Conservation (phyloP, 2,113 vertebrate species). For the Zosterops pallidus region DNA sequence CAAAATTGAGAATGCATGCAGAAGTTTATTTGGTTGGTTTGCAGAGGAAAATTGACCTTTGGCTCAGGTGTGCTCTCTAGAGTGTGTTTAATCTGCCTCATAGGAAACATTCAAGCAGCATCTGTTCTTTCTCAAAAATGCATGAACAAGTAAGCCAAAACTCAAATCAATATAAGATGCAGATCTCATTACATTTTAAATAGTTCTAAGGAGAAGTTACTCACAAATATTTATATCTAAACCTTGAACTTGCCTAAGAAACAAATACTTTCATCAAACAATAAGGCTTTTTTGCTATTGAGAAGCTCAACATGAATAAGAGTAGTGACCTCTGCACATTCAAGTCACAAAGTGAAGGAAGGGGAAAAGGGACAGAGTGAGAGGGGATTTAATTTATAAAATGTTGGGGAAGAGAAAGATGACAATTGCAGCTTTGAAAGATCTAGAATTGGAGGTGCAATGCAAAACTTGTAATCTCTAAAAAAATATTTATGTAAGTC, state of each 20-base stretch:
- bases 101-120: conserved; percentile 37
- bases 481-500: background rate
- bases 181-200: conserved; percentile 27
- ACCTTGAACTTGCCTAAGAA: background rate
- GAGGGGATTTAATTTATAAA: background rate
- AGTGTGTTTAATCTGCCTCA: conserved; percentile 25
- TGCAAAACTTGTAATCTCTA: background rate
- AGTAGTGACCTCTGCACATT: background rate
- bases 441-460: background rate
- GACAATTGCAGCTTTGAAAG: background rate
- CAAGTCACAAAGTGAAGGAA: background rate
- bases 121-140: conserved; percentile 57
- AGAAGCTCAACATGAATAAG: background rate
- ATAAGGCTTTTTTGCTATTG: background rate
- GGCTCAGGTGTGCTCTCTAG: background rate
- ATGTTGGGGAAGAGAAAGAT: background rate
- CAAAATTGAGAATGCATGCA: background rate
- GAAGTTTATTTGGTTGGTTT: background rate
- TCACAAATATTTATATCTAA: conserved; percentile 25
- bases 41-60: conserved; percentile 15
- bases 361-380: background rate
- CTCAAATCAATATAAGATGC: conserved; percentile 5
- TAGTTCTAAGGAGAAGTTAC: background rate
- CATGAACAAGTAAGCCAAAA: conserved; percentile 5
- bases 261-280: background rate